A percentile compares a stretch with the other conserved stretches of the same genome.
Evolutionary conservation across 2,797 vertebrate species (phyloP).

Genomic region (Myotis vivesi): DNA sequence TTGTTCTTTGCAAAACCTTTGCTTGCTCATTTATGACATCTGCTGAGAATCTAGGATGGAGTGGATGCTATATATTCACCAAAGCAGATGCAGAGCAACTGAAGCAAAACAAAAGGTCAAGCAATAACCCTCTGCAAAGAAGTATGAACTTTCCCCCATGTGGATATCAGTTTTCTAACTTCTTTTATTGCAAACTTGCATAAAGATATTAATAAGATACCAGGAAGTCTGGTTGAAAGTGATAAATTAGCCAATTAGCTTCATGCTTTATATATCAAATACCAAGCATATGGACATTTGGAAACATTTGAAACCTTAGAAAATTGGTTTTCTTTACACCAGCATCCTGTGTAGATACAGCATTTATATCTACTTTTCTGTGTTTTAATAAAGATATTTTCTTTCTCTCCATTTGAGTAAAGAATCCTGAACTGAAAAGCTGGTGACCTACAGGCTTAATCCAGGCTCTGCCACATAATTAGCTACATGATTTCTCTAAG

Average conservation of each 20-base stretch:
- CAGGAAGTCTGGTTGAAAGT: not conserved
- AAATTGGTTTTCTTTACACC: not conserved
- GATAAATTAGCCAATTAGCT: not conserved
- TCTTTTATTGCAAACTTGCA: not conserved
- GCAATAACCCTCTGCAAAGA: not conserved
- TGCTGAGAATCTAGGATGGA: not conserved
- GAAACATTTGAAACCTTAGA: not conserved
- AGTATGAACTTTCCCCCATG: not conserved
- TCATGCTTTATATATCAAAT: not conserved
- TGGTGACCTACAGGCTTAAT: not conserved
- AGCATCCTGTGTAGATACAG: not conserved
- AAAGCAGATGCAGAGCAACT: not conserved
- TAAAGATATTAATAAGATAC: not conserved
- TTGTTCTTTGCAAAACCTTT: conserved; percentile 16
- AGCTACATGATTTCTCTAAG: not conserved
- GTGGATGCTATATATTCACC: not conserved
- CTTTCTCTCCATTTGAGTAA: not conserved
- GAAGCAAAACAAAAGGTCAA: conserved; percentile 11
- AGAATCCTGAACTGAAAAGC: not conserved
- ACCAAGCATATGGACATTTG: not conserved
- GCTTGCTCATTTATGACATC: conserved; percentile 9
- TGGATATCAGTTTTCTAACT: not conserved
- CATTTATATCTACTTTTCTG: not conserved
- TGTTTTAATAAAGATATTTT: not conserved
- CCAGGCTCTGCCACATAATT: not conserved